These are phyloP conservation scores for Miltochrista miniata DNA, from an alignment of 2,888 invertebrate species.

Conservation along the genomic window DNA sequence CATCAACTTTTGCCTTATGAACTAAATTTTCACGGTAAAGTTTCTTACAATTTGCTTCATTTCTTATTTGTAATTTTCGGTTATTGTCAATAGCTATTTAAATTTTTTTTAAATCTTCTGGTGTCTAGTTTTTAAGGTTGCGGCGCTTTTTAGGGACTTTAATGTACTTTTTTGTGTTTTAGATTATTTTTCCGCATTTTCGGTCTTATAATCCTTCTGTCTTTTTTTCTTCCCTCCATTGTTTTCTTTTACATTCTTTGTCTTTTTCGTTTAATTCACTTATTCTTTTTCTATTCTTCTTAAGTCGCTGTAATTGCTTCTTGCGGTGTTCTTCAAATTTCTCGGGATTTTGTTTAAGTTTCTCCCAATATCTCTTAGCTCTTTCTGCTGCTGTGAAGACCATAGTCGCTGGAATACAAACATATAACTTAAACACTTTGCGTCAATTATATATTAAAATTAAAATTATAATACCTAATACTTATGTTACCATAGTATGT, in stretches of 20 bases:
- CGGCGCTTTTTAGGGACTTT: neutral
- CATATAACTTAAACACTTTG: no score
- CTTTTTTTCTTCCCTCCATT: conserved; percentile 8
- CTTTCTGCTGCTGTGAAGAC: conserved; percentile 3
- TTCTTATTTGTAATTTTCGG: neutral
- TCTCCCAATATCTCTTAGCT: conserved; percentile 3
- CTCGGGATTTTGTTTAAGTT: conserved; percentile 5
- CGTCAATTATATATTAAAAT: no score
- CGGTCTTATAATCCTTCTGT: conserved; percentile 9
- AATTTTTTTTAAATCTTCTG: neutral
- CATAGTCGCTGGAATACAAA: conserved; percentile 1
- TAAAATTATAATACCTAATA: no score
- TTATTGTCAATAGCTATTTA: neutral
- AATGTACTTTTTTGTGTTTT: neutral
- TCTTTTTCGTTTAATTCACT: no score
- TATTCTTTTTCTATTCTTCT: conserved; percentile 5
- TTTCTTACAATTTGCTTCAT: neutral
- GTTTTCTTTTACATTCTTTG: conserved; percentile 12
- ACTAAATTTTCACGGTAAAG: neutral
- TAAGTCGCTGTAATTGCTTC: conserved; percentile 8
- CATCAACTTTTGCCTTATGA: neutral
- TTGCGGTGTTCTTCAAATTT: conserved; percentile 10
- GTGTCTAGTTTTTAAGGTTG: no score
- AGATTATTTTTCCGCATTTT: conserved; percentile 1
- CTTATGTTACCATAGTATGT: no score